These are phyloP conservation scores for Radopholus similis DNA, from an alignment of 1,140 invertebrate species.

Conservation along the genomic window DNA sequence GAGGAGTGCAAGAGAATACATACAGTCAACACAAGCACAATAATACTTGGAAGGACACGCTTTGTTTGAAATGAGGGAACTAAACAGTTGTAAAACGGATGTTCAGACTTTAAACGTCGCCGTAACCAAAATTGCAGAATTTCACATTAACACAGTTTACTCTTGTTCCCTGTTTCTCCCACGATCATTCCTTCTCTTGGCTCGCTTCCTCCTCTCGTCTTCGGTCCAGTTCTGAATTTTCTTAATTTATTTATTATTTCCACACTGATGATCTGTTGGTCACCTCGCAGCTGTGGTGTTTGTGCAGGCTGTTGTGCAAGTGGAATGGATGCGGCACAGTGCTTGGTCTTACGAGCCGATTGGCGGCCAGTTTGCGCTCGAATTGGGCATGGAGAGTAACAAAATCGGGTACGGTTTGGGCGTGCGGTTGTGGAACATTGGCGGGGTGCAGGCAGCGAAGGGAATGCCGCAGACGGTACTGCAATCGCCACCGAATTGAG, in stretches of 20 bases:
- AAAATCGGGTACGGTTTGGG: slow-evolving; percentile 20
- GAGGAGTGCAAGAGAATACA: background rate
- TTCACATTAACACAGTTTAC: too few species aligned
- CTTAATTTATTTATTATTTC: background rate
- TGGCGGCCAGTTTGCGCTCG: slow-evolving; percentile 1
- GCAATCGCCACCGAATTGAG: slow-evolving; percentile 25
- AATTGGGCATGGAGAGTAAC: slow-evolving; percentile 16
- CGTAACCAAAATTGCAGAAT: too few species aligned
- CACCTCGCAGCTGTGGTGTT: slow-evolving; percentile 6
- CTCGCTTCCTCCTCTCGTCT: background rate
- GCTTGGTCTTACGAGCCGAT: background rate
- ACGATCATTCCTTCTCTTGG: background rate
- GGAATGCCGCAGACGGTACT: slow-evolving; percentile 9
- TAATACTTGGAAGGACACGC: too few species aligned
- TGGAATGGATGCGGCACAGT: slow-evolving; percentile 17
- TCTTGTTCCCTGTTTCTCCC: too few species aligned
- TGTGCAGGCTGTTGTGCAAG: slow-evolving; percentile 1
- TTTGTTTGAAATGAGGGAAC: too few species aligned
- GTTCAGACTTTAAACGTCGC: too few species aligned
- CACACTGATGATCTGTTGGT: background rate
- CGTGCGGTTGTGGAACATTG: background rate
- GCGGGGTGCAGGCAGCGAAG: slow-evolving; percentile 8
- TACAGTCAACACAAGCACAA: background rate
- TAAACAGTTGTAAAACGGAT: too few species aligned
- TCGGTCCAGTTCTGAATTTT: slow-evolving; percentile 17